Percentiles rank a stretch among this genome's conserved stretches.
phyloP scores from a whole-genome alignment of 1,140 invertebrate species.

The Holotrichia oblita region DNA sequence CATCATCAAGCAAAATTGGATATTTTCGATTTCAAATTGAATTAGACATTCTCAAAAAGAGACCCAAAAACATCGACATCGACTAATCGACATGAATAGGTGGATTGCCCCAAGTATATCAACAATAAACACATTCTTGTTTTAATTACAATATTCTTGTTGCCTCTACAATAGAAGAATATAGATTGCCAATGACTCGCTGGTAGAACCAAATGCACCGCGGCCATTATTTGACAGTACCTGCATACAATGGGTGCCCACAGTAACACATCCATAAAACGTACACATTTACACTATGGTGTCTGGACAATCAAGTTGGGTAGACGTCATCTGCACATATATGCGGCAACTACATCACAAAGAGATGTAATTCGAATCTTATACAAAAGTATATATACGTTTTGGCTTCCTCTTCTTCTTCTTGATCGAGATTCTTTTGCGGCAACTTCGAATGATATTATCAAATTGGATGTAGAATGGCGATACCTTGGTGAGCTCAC shows the following conservation, averaged over 20 bases:
- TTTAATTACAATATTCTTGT: slow-evolving; percentile 33
- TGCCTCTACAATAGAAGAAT: neutral
- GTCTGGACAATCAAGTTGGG: neutral
- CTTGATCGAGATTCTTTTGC: neutral
- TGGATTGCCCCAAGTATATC: too few relatives aligned
- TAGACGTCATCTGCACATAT: neutral
- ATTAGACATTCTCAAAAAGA: too few relatives aligned
- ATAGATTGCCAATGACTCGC: slow-evolving; percentile 21
- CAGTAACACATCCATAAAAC: neutral
- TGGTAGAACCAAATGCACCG: neutral
- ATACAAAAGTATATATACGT: neutral
- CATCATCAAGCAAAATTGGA: too few relatives aligned
- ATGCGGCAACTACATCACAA: neutral
- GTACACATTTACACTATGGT: neutral
- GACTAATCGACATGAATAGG: too few relatives aligned
- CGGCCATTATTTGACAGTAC: neutral
- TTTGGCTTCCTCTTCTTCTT: neutral
- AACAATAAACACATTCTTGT: neutral
- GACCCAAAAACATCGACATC: too few relatives aligned
- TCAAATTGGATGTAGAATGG: neutral
- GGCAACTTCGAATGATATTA: neutral
- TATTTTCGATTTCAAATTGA: too few relatives aligned
- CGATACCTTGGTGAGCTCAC: neutral
- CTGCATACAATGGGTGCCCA: neutral
- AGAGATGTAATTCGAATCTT: neutral